A percentile compares a stretch with the other conserved stretches of the same genome.
Conservation (phyloP, 2,888 invertebrate species). For the Drosophila meridionalis region DNA sequence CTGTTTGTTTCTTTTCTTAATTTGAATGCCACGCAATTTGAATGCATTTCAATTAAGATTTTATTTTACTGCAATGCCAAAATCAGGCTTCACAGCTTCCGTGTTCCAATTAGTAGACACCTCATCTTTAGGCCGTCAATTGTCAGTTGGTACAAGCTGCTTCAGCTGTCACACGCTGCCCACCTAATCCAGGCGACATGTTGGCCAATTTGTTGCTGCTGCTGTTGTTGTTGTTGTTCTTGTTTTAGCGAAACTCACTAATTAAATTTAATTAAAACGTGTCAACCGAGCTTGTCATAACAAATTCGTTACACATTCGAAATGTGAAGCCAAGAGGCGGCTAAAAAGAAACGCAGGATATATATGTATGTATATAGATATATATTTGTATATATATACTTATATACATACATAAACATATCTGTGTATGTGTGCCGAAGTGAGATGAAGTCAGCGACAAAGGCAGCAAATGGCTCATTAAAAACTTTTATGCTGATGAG, state of each 20-base stretch:
- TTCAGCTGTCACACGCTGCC: slow-evolving; percentile 26
- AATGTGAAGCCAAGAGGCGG: slow-evolving; percentile 26
- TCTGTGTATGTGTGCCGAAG: not conserved
- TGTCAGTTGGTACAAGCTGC: slow-evolving; percentile 40
- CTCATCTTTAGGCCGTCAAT: slow-evolving; percentile 42
- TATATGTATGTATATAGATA: slow-evolving; percentile 2
- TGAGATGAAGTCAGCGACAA: slow-evolving; percentile 33
- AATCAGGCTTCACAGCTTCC: slow-evolving; percentile 24
- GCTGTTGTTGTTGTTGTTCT: slow-evolving; percentile 19
- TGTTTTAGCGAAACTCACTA: slow-evolving; percentile 56
- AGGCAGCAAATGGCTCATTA: slow-evolving; percentile 73
- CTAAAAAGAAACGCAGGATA: slow-evolving; percentile 20
- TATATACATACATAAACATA: not conserved
- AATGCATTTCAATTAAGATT: slow-evolving; percentile 15
- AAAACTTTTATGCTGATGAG: slow-evolving; percentile 77
- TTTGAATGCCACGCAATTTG: not conserved
- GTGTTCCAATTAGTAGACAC: slow-evolving; percentile 51
- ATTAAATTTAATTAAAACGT: slow-evolving; percentile 80
- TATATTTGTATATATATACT: not conserved
- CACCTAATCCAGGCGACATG: slow-evolving; percentile 53
- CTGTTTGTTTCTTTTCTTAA: not conserved
- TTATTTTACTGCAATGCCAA: slow-evolving; percentile 21
- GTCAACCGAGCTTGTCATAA: slow-evolving; percentile 77
- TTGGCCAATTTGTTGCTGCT: slow-evolving; percentile 49
- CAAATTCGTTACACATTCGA: slow-evolving; percentile 63